phyloP scores from a whole-genome alignment of 2,888 invertebrate genomes.

The Drosophila nr. fundita region DNA sequence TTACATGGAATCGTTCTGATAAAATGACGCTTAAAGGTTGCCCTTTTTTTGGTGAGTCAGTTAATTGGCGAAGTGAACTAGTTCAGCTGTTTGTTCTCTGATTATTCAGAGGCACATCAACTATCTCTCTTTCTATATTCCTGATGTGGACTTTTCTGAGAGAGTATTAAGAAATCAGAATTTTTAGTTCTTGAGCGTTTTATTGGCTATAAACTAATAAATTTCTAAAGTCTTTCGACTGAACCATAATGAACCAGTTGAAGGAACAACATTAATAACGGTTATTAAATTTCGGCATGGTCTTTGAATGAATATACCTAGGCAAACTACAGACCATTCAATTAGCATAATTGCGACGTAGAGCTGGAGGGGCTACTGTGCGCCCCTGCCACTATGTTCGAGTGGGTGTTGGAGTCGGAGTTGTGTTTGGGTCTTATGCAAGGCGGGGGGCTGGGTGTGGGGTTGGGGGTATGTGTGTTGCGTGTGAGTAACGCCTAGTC shows the following conservation, averaged over 20 bases:
- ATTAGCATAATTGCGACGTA: constrained; percentile 53
- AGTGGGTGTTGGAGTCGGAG: constrained; percentile 30
- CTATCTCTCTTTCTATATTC: not conserved
- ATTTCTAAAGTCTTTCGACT: constrained; percentile 27
- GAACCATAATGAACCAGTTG: constrained; percentile 46
- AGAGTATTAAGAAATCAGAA: not conserved
- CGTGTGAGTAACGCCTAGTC: constrained; percentile 46
- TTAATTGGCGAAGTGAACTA: not conserved
- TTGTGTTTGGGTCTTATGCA: not conserved
- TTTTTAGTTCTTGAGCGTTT: constrained; percentile 20
- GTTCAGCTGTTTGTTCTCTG: not conserved
- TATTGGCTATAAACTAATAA: not conserved
- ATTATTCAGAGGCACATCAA: not conserved
- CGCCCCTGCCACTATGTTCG: constrained; percentile 2
- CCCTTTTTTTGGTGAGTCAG: not conserved
- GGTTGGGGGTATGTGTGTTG: not conserved
- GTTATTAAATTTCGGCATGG: constrained; percentile 62
- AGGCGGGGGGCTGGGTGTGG: not conserved
- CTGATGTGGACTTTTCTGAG: not conserved
- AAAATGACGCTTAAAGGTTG: constrained; percentile 1
- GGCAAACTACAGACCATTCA: constrained; percentile 44
- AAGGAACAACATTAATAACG: constrained; percentile 47
- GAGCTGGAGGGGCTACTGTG: constrained; percentile 48
- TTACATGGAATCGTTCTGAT: constrained; percentile 36
- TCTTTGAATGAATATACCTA: constrained; percentile 40